A percentile compares a stretch with the other conserved stretches of the same genome.
phyloP scores from a whole-genome alignment of 2,113 vertebrate genomes.

The Festucalex cinctus region DNA sequence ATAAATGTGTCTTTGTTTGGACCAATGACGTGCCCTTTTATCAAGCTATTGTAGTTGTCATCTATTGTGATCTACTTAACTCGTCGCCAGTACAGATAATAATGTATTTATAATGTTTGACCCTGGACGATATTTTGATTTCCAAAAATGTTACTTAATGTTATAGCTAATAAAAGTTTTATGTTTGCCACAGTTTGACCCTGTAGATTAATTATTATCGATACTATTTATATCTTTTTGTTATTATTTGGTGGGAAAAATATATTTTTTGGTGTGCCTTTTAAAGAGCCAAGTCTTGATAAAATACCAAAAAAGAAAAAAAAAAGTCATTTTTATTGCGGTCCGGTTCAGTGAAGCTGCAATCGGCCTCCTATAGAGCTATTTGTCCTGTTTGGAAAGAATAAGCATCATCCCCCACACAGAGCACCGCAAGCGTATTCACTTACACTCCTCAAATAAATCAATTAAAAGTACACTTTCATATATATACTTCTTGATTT shows the following conservation, averaged over 20 bases:
- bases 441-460: conserved; percentile 1
- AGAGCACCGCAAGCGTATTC: neutral
- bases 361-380: neutral
- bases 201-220: neutral
- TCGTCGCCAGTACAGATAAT: neutral
- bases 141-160: neutral
- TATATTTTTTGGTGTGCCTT: neutral
- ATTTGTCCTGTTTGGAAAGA: neutral
- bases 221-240: neutral
- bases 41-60: neutral
- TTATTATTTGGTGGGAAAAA: neutral
- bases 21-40: neutral
- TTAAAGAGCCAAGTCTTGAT: neutral
- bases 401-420: neutral
- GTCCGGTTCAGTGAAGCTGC: neutral
- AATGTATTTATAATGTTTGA: neutral
- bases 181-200: neutral
- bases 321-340: neutral
- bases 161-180: neutral
- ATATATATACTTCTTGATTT: conserved; percentile 4
- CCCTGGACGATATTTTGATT: neutral
- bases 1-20: conserved; percentile 1
- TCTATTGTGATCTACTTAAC: neutral
- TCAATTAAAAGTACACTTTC: neutral
- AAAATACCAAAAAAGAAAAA: neutral